phyloP scores from a whole-genome alignment of 2,797 vertebrate species.

The Numenius phaeopus region DNA sequence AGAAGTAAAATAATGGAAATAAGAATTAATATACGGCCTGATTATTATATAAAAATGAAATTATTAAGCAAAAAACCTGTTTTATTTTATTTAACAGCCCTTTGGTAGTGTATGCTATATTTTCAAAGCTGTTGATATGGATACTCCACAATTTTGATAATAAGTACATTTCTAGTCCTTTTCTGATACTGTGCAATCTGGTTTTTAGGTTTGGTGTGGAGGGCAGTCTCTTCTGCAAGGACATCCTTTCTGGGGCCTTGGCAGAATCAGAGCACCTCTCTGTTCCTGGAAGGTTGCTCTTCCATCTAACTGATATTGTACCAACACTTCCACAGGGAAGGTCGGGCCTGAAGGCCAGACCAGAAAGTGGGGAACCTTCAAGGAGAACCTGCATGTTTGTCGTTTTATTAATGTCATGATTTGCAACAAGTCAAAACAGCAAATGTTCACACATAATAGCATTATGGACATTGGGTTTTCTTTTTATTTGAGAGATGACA shows the following conservation, averaged over 20 bases:
- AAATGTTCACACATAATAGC: background rate
- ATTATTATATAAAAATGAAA: background rate
- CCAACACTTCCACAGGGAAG: background rate
- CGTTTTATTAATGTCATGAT: background rate
- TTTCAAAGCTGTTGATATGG: background rate
- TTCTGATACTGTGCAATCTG: background rate
- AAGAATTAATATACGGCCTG: background rate
- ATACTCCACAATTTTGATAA: background rate
- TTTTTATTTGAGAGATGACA: background rate
- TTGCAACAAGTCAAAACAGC: background rate
- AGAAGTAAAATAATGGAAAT: background rate
- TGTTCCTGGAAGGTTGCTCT: background rate
- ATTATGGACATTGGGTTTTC: background rate
- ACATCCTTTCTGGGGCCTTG: fast-evolving
- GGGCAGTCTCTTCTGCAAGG: background rate
- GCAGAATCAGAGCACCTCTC: background rate
- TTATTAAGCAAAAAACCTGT: background rate
- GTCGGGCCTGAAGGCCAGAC: background rate
- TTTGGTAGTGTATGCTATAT: background rate
- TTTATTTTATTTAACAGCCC: background rate
- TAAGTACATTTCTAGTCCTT: background rate
- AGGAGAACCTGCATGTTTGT: background rate
- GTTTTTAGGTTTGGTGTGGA: background rate
- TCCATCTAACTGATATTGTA: background rate
- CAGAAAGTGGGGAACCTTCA: background rate